Evolutionary conservation across 2,797 vertebrate species (phyloP).

Genomic region (Danio kyathit): DNA sequence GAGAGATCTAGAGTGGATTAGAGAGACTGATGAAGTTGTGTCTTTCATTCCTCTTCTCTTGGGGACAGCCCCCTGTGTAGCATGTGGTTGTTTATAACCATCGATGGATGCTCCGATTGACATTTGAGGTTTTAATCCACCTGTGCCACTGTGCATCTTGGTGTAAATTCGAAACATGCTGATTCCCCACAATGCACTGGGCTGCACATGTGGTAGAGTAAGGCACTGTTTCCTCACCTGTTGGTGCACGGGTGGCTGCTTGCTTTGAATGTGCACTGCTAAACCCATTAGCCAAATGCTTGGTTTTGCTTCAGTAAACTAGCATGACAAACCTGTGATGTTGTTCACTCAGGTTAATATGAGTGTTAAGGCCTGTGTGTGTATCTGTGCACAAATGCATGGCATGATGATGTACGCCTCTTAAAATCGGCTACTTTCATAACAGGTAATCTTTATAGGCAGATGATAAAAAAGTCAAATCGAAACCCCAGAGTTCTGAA

Average conservation of each 20-base stretch:
- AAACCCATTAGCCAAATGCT: conserved; percentile 43
- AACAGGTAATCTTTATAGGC: conserved; percentile 44
- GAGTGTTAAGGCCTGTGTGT: conserved; percentile 10
- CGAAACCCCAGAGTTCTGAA: conserved; percentile 1
- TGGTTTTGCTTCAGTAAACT: conserved; percentile 38
- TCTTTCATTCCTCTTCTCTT: conserved; percentile 8
- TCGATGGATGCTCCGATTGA: not conserved
- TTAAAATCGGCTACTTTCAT: conserved; percentile 49
- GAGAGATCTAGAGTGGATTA: not conserved
- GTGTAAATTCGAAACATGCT: not conserved
- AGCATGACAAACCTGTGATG: conserved; percentile 34
- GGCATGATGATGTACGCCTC: conserved; percentile 42
- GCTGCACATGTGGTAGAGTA: not conserved
- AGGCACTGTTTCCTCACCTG: conserved; percentile 8
- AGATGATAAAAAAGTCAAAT: conserved; percentile 13
- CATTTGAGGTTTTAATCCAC: conserved; percentile 16
- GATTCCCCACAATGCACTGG: not conserved
- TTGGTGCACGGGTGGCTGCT: conserved; percentile 20
- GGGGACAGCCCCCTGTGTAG: not conserved
- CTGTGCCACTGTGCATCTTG: not conserved
- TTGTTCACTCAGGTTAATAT: conserved; percentile 12
- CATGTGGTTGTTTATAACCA: not conserved
- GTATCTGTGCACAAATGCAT: not conserved
- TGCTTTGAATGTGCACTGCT: conserved; percentile 29
- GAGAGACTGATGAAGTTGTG: conserved; percentile 24